Evolutionary conservation across 2,888 invertebrate genomes (phyloP).

Genomic region (Cetonia aurata): DNA sequence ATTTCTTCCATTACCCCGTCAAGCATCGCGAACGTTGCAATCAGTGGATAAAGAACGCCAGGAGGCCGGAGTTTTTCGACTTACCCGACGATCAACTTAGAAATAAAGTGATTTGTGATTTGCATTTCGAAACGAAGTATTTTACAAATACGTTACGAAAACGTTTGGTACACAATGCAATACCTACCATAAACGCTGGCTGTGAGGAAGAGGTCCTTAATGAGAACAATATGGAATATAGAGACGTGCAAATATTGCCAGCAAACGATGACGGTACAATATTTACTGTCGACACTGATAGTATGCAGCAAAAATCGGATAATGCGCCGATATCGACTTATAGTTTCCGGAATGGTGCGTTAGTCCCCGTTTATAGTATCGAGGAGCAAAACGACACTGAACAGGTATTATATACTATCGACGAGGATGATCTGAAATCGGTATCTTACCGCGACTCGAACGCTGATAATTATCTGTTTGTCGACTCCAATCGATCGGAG

Average conservation of each 20-base stretch:
- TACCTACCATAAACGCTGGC: conserved; percentile 68
- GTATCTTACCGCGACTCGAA: conserved; percentile 31
- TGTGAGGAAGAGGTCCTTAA: conserved; percentile 48
- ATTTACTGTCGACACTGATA: conserved; percentile 61
- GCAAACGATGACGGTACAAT: conserved; percentile 62
- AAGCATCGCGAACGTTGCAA: conserved; percentile 72
- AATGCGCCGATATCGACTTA: conserved; percentile 55
- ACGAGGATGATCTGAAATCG: conserved; percentile 38
- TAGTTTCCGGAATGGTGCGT: conserved; percentile 60
- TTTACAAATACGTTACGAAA: conserved; percentile 70
- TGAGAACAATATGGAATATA: conserved; percentile 36
- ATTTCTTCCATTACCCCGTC: conserved; percentile 75
- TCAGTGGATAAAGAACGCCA: conserved; percentile 72
- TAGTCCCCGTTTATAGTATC: conserved; percentile 54
- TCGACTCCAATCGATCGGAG: conserved; percentile 32
- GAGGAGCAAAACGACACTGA: conserved; percentile 41
- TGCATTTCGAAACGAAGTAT: conserved; percentile 72
- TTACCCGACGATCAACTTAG: conserved; percentile 71
- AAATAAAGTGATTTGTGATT: conserved; percentile 73
- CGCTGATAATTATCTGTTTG: conserved; percentile 35
- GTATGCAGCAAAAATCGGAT: conserved; percentile 55
- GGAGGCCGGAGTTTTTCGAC: conserved; percentile 68
- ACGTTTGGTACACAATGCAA: conserved; percentile 69
- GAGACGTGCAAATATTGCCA: conserved; percentile 59
- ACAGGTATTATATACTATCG: conserved; percentile 42